Percentiles rank a stretch among this genome's conserved stretches.
Conservation (phyloP, 1,140 invertebrate genomes). For the Ceratina calcarata region DNA sequence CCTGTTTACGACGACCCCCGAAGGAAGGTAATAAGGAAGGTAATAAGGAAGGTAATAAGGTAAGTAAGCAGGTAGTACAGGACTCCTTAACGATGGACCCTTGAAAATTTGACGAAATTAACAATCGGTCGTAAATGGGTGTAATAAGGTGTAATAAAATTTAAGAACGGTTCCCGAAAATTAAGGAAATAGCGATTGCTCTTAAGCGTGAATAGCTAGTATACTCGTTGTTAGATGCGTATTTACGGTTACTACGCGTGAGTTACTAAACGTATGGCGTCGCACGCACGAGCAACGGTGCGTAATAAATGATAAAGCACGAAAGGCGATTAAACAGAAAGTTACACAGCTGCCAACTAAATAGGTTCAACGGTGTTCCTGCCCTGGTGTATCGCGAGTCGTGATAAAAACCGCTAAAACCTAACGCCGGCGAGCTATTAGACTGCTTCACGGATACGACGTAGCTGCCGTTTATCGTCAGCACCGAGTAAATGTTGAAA, state of each 20-base stretch:
- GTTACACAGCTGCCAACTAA: slow-evolving; percentile 40
- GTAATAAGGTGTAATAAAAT: neutral
- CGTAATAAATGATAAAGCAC: slow-evolving; percentile 36
- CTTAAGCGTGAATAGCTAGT: too few species aligned
- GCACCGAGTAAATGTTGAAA: too few species aligned
- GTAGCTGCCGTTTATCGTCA: too few species aligned
- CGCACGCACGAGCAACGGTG: neutral
- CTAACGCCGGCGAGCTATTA: too few species aligned
- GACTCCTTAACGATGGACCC: neutral
- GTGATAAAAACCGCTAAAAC: slow-evolving; percentile 7
- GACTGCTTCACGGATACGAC: too few species aligned
- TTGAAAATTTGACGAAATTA: slow-evolving; percentile 36
- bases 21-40: too few species aligned
- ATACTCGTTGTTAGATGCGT: too few species aligned
- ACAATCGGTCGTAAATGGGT: slow-evolving; percentile 7
- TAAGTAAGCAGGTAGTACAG: slow-evolving; percentile 11
- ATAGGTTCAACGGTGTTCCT: slow-evolving; percentile 20
- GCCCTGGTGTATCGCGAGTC: neutral
- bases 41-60: neutral
- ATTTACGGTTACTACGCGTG: neutral
- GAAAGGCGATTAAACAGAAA: slow-evolving; percentile 37
- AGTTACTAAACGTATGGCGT: neutral
- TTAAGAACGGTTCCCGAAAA: too few species aligned
- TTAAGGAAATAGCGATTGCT: too few species aligned
- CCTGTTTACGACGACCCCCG: too few species aligned